These are phyloP conservation scores for Acanthurus leucopareius DNA, from an alignment of 2,797 vertebrate genomes.

Conservation along the genomic window DNA sequence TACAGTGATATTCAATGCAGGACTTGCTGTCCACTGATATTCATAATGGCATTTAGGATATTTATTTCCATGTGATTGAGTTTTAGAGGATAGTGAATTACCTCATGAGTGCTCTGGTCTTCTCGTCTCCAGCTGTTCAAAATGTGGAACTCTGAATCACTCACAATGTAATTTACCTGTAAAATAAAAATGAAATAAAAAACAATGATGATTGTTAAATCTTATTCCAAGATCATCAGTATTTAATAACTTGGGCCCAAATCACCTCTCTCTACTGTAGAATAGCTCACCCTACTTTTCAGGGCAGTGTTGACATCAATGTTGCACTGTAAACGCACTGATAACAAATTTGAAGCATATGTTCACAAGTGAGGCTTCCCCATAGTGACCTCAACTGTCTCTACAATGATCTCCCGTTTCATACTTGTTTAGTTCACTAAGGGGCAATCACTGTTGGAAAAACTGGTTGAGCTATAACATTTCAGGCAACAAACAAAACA, in stretches of 20 bases:
- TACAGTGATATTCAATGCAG: not conserved
- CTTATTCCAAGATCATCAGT: too few relatives aligned
- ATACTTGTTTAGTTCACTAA: not conserved
- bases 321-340: not conserved
- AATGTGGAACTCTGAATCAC: conserved; percentile 96
- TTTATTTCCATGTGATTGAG: not conserved
- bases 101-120: conserved; percentile 96
- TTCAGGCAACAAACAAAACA: not conserved
- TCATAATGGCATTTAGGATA: not conserved
- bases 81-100: conserved; percentile 64
- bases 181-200: conserved; percentile 18
- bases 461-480: not conserved
- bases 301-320: not conserved
- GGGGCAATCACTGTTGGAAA: not conserved
- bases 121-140: conserved; percentile 96
- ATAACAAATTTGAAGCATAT: not conserved
- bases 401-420: too few relatives aligned
- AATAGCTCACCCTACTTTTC: too few relatives aligned
- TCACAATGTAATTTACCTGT: conserved; percentile 97
- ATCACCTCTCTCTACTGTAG: too few relatives aligned
- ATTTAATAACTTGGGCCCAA: too few relatives aligned
- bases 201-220: too few relatives aligned
- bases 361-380: not conserved
- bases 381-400: not conserved
- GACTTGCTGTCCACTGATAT: not conserved